Evolutionary conservation across 1,140 invertebrate genomes (phyloP).

Genomic region (Chironomus tepperi): DNA sequence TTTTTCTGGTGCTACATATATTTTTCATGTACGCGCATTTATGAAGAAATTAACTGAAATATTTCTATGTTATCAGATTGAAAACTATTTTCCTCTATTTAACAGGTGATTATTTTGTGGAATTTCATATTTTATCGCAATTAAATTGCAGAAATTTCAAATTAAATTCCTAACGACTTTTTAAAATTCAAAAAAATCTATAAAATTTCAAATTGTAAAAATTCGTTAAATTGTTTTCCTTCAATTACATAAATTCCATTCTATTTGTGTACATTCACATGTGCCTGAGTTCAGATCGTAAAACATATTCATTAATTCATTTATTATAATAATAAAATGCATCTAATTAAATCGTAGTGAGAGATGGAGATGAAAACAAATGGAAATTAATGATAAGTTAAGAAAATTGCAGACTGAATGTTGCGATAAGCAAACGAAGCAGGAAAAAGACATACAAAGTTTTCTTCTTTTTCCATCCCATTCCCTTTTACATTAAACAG

Average conservation of each 20-base stretch:
- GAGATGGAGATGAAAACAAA: slow-evolving; percentile 11
- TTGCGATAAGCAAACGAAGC: slow-evolving; percentile 19
- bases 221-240: not conserved
- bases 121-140: no score
- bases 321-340: slow-evolving; percentile 11
- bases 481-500: not conserved
- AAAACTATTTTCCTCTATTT: no score
- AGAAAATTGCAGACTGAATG: not conserved
- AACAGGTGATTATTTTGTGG: no score
- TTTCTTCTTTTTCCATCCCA: not conserved
- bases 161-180: no score
- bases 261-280: not conserved
- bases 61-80: no score
- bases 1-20: not conserved
- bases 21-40: not conserved
- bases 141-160: no score
- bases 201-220: no score
- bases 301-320: slow-evolving; percentile 16
- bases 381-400: not conserved
- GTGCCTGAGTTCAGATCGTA: not conserved
- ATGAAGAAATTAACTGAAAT: no score
- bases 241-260: not conserved
- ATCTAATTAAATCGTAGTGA: slow-evolving; percentile 7
- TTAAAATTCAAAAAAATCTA: no score
- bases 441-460: slow-evolving; percentile 16